phyloP scores from a whole-genome alignment of 2,888 invertebrate genomes.

The Lycophotia porphyrea region DNA sequence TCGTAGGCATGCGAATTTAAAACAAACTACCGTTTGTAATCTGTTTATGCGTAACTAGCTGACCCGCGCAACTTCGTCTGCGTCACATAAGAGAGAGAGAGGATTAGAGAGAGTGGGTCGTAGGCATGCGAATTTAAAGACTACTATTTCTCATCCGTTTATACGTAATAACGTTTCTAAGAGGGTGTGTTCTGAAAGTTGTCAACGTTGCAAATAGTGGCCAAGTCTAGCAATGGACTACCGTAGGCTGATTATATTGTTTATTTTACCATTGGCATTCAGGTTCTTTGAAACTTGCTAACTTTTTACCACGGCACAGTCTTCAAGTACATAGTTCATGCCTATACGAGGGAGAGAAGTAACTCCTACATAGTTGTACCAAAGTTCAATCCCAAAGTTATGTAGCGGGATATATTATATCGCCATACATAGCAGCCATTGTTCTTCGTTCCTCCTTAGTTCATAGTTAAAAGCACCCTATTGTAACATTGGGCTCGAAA shows the following conservation, averaged over 20 bases:
- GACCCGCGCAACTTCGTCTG: too few species aligned
- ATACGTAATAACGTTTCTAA: not conserved
- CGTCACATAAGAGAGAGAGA: too few species aligned
- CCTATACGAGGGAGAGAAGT: not conserved
- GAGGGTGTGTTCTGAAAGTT: too few species aligned
- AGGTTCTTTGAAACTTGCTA: not conserved
- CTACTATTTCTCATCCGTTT: not conserved
- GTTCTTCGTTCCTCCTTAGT: conserved; percentile 44
- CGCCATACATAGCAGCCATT: conserved; percentile 28
- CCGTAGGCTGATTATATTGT: not conserved
- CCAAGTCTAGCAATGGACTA: not conserved
- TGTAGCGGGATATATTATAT: conserved; percentile 10
- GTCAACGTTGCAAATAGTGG: not conserved
- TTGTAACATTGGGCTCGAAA: conserved; percentile 51
- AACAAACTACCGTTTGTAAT: too few species aligned
- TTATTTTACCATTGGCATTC: not conserved
- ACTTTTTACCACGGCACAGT: not conserved
- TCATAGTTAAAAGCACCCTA: conserved; percentile 52
- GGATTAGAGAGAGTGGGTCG: too few species aligned
- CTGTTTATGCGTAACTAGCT: too few species aligned
- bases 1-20: too few species aligned
- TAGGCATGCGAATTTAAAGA: too few species aligned
- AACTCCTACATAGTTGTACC: conserved; percentile 16
- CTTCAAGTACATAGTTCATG: not conserved
- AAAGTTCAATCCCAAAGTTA: conserved; percentile 26